Conservation (phyloP, 2,888 invertebrate species). For the Timandra comae region DNA sequence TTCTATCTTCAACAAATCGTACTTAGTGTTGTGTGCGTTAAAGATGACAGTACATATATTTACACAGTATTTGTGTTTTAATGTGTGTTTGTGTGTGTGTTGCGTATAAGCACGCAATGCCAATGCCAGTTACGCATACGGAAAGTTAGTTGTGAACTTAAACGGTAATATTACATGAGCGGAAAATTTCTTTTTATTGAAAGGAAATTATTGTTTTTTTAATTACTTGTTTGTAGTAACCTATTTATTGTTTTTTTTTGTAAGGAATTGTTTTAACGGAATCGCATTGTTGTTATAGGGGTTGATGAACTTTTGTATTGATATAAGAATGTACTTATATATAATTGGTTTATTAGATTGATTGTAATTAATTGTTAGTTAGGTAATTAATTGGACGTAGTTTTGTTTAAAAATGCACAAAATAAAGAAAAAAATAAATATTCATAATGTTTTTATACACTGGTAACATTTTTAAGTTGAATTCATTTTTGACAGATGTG, state of each 20-base stretch:
- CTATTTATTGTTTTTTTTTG: conserved; percentile 11
- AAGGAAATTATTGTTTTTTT: conserved; percentile 35
- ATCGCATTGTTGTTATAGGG: conserved; percentile 9
- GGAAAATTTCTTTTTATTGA: conserved; percentile 52
- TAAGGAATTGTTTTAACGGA: conserved; percentile 5
- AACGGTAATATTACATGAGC: conserved; percentile 65
- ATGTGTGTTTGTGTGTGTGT: conserved; percentile 43
- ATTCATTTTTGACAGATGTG: too few species aligned
- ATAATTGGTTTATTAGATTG: too few species aligned
- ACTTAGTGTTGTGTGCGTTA: conserved; percentile 40
- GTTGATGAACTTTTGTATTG: conserved; percentile 13
- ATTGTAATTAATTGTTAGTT: too few species aligned
- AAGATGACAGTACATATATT: conserved; percentile 20
- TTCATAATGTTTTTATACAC: too few species aligned
- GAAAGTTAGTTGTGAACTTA: conserved; percentile 55
- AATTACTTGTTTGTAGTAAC: conserved; percentile 18
- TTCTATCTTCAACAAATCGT: too few species aligned
- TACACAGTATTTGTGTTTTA: conserved; percentile 12
- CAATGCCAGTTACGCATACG: conserved; percentile 67
- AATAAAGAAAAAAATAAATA: too few species aligned
- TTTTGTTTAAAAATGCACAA: too few species aligned
- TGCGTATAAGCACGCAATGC: conserved; percentile 74
- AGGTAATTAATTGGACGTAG: too few species aligned
- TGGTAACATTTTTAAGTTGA: too few species aligned
- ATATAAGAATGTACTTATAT: too few species aligned